These are phyloP conservation scores for Microcebus griseorufus DNA, from an alignment of 2,113 vertebrate species.

Conservation along the genomic window DNA sequence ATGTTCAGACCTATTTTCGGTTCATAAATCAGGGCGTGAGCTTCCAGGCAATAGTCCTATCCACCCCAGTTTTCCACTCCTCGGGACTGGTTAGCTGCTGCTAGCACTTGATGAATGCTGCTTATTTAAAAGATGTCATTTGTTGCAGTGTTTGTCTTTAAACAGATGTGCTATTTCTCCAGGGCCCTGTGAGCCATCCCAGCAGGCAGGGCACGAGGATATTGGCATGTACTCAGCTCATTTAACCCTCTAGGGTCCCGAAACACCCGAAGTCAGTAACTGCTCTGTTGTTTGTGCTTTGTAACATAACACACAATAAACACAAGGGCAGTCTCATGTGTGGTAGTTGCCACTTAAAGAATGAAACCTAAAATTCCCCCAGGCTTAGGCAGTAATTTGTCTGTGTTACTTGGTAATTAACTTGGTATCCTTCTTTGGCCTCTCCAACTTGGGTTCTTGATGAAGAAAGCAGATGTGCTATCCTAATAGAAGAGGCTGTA, in stretches of 20 bases:
- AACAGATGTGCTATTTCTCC: slow-evolving; percentile 70
- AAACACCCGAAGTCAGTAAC: not conserved
- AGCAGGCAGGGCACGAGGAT: not conserved
- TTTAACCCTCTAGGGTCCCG: slow-evolving; percentile 25
- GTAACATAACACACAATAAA: not conserved
- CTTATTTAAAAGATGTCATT: slow-evolving; percentile 72
- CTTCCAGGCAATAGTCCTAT: slow-evolving; percentile 50
- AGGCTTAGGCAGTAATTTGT: slow-evolving; percentile 26
- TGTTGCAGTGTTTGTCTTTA: slow-evolving; percentile 58
- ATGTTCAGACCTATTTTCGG: slow-evolving; percentile 33
- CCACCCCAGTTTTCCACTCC: slow-evolving; percentile 35
- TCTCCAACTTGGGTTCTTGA: slow-evolving; percentile 71
- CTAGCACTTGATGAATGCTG: slow-evolving; percentile 51
- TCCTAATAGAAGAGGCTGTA: slow-evolving; percentile 43
- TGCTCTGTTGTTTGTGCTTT: not conserved
- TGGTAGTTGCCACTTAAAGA: slow-evolving; percentile 9
- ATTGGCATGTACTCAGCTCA: not conserved
- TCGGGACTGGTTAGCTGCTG: not conserved
- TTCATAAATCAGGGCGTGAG: slow-evolving; percentile 54
- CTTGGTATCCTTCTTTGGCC: slow-evolving; percentile 54
- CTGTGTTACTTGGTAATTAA: slow-evolving; percentile 64
- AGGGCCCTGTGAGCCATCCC: slow-evolving; percentile 28
- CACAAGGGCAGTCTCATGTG: not conserved
- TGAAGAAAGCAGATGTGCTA: slow-evolving; percentile 76
- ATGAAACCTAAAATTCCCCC: slow-evolving; percentile 49